phyloP scores from a whole-genome alignment of 2,888 invertebrate species.

The Mesorhabditis belari region DNA sequence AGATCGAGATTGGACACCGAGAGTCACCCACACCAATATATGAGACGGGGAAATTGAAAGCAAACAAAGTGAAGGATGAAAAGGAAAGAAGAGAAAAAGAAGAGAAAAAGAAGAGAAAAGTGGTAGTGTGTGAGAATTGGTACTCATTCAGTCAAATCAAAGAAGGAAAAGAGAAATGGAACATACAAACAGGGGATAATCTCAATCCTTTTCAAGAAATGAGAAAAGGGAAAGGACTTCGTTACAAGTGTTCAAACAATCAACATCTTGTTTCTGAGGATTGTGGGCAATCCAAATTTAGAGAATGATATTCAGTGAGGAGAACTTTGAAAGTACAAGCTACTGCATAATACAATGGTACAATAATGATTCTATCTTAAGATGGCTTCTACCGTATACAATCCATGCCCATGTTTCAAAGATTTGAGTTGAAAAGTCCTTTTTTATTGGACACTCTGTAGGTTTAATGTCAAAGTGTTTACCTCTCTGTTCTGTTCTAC shows the following conservation, averaged over 20 bases:
- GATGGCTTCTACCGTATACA: not conserved
- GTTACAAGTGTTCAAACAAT: too few relatives aligned
- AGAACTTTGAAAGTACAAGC: not conserved
- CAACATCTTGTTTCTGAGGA: not conserved
- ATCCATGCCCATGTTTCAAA: not conserved
- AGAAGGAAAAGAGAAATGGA: too few relatives aligned
- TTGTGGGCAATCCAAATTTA: not conserved
- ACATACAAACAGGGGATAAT: too few relatives aligned
- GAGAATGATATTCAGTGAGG: not conserved
- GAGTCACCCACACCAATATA: too few relatives aligned
- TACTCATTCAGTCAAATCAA: too few relatives aligned
- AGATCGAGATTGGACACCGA: too few relatives aligned
- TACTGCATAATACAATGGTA: not conserved
- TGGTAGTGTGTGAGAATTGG: too few relatives aligned
- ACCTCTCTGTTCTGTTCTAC: too few relatives aligned
- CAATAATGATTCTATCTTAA: not conserved
- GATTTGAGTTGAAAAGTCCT: not conserved
- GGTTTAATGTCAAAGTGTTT: too few relatives aligned
- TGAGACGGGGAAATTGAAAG: not conserved
- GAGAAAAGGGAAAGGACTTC: not conserved
- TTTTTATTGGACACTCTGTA: too few relatives aligned
- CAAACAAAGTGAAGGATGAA: not conserved
- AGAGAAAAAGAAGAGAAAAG: not conserved
- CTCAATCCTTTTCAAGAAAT: too few relatives aligned
- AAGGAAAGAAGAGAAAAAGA: not conserved